phyloP scores from a whole-genome alignment of 2,888 invertebrate species.

The Thecophora atra region DNA sequence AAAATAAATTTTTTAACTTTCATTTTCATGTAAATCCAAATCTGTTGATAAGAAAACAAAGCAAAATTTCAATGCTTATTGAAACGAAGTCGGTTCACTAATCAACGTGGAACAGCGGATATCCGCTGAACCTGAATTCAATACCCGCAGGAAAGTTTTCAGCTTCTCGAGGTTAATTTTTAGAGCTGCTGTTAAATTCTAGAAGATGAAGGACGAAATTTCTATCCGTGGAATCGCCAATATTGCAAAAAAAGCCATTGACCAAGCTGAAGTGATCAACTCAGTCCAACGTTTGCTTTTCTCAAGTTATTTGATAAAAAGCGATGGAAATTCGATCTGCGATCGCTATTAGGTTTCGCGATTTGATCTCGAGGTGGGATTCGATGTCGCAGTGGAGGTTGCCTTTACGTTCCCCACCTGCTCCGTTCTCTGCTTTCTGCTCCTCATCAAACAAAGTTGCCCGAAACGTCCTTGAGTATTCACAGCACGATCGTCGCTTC shows the following conservation, averaged over 20 bases:
- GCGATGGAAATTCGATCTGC: neutral
- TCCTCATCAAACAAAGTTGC: neutral
- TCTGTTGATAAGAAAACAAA: neutral
- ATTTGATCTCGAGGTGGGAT: neutral
- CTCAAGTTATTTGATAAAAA: neutral
- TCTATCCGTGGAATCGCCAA: neutral
- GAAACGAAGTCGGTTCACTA: neutral
- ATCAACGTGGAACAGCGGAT: constrained; percentile 1
- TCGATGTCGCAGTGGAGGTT: neutral
- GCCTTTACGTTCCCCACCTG: neutral
- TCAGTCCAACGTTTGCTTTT: too few species aligned
- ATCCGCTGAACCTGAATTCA: constrained; percentile 6
- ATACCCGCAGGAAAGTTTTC: neutral
- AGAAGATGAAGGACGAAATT: neutral
- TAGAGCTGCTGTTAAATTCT: neutral
- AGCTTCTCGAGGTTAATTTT: neutral
- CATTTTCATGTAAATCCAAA: neutral
- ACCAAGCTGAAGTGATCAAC: neutral
- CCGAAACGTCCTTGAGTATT: constrained; percentile 27
- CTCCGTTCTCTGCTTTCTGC: neutral
- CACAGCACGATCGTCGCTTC: constrained; percentile 17
- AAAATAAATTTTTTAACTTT: too few species aligned
- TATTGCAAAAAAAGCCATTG: neutral
- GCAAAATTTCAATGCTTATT: neutral
- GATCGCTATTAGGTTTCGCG: neutral